Percentiles rank a stretch among this genome's conserved stretches.
These are phyloP conservation scores for Caenorhabditis auriculariae DNA, from an alignment of 2,888 invertebrate genomes.

Conservation along the genomic window DNA sequence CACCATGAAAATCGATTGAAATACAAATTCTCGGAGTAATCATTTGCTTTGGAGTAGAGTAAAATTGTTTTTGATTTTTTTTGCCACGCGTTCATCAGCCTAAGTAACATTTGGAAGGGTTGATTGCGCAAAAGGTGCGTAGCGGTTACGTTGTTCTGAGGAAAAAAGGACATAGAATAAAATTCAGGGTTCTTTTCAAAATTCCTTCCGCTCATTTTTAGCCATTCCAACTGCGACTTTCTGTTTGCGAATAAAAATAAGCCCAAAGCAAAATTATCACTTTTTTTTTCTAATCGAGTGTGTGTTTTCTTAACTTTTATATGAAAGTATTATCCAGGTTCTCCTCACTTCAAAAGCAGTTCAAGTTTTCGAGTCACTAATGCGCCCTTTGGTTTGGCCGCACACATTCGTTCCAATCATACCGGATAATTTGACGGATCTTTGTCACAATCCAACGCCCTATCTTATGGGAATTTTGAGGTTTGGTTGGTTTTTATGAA, in stretches of 20 bases:
- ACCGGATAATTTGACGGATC: constrained; percentile 47
- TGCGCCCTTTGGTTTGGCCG: constrained; percentile 51
- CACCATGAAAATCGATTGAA: background rate
- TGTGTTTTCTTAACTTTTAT: background rate
- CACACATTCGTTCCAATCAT: constrained; percentile 51
- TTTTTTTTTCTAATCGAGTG: background rate
- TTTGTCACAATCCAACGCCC: constrained; percentile 46
- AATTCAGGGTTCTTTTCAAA: too few relatives aligned
- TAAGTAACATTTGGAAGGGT: too few relatives aligned
- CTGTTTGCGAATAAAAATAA: too few relatives aligned
- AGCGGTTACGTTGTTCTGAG: too few relatives aligned
- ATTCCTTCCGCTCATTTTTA: too few relatives aligned
- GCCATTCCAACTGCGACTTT: too few relatives aligned
- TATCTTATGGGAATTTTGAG: constrained; percentile 28
- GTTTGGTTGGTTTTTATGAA: background rate
- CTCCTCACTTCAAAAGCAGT: constrained; percentile 34
- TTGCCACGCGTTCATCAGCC: too few relatives aligned
- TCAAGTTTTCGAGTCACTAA: constrained; percentile 42
- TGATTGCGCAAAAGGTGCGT: too few relatives aligned
- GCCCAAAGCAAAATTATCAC: background rate
- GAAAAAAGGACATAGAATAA: too few relatives aligned
- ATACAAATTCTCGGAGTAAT: too few relatives aligned
- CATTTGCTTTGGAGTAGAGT: too few relatives aligned
- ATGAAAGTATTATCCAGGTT: background rate
- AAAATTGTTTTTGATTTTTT: too few relatives aligned